Evolutionary conservation across 2,888 invertebrate genomes (phyloP).

Genomic region (Microchrysa polita): DNA sequence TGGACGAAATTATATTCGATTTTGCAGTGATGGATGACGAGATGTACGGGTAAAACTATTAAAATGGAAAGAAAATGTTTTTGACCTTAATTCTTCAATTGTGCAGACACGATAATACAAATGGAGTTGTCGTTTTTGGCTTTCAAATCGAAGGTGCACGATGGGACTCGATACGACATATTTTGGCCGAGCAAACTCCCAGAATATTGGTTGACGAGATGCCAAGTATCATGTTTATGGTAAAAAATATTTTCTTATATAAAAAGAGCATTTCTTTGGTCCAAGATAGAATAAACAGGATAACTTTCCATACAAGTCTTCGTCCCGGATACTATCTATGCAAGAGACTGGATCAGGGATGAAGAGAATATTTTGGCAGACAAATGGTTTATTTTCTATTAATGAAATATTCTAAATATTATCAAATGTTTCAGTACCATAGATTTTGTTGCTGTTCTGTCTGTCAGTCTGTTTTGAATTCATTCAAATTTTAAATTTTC

Average conservation of each 20-base stretch:
- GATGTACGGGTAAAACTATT: conserved; percentile 57
- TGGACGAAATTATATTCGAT: conserved; percentile 82
- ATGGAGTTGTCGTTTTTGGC: conserved; percentile 73
- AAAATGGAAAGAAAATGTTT: too few relatives aligned
- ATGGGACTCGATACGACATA: conserved; percentile 72
- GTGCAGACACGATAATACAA: too few relatives aligned
- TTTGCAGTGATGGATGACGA: conserved; percentile 70
- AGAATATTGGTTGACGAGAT: conserved; percentile 82
- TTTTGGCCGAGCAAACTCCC: conserved; percentile 79
- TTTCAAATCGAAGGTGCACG: conserved; percentile 87
- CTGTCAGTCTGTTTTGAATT: neutral
- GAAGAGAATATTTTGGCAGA: too few relatives aligned
- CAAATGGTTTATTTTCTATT: too few relatives aligned
- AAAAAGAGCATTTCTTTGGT: too few relatives aligned
- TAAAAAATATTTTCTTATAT: too few relatives aligned
- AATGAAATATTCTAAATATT: too few relatives aligned
- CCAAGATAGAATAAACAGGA: too few relatives aligned
- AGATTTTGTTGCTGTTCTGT: neutral
- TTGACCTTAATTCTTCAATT: neutral
- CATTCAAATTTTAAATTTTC: neutral
- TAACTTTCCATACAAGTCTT: too few relatives aligned
- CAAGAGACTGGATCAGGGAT: too few relatives aligned
- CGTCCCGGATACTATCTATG: too few relatives aligned
- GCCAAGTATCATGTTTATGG: conserved; percentile 71
- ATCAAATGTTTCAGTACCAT: too few relatives aligned